Base-by-base conservation (phyloP, 2,888 invertebrate species). In the Ophion ellenae region DNA sequence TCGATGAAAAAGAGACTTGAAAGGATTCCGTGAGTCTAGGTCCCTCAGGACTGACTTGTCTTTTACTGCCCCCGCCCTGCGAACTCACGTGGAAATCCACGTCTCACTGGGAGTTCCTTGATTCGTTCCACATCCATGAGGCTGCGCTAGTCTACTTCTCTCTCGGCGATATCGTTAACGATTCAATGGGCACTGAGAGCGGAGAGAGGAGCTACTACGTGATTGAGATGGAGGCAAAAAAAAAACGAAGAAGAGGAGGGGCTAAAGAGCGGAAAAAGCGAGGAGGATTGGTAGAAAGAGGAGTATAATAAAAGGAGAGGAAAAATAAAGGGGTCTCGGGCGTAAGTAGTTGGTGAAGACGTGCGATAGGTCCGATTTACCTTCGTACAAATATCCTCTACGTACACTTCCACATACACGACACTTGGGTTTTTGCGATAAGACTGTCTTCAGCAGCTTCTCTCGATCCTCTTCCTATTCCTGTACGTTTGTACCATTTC, bases 301-400 rank as follows among this genome's bases (percentile, higher is more conserved):
- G 59, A 28, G 11, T 9, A 61, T 14, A 71, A 28, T 32, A 63
- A 71, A 32, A 79, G 57, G 53, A 53, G 36, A 53, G 64, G 40
- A 71, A 76, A 40, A 71, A 81, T 64, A 81, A 67, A 74, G 53
- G 40, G 24, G 47, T 66, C 78, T 79, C 63, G 71, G 53, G 64
- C 61, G 79, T 70, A 85, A 85, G 85, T 85, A 80, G 79, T 24
- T 69, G 47, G 76, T 10, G 76, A 74, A 74, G 77, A 81, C 77
- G 85, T 83, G 86, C 86, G 83, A 86, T 86, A 76, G 83, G 73
- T 83, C 73, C 86, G 83, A 86, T 83, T 86, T 83, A 86, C 70
- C 70, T n/a, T 74, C 40, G 40, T 61, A 70, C 53, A 70, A n/a
- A 71, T 70, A 71, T 40, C 10, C 64, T 47, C 28, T 40, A 57